phyloP scores from a whole-genome alignment of 2,797 vertebrate genomes.

The Lutjanus argentimaculatus region DNA sequence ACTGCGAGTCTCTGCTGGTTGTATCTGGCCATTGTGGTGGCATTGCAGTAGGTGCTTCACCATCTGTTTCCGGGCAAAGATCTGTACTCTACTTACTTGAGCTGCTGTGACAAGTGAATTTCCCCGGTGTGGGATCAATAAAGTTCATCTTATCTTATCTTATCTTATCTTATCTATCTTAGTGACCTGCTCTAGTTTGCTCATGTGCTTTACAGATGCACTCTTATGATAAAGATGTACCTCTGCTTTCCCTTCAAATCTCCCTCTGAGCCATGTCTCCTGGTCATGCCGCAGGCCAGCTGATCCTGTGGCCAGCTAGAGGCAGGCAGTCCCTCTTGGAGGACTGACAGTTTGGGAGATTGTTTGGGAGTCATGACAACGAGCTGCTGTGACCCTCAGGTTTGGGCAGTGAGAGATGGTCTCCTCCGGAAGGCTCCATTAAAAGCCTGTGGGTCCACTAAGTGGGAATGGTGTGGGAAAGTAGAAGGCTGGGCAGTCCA shows the following conservation, averaged over 20 bases:
- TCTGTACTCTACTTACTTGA: too few species aligned
- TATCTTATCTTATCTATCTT: too few species aligned
- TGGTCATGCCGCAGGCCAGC: slow-evolving; percentile 15
- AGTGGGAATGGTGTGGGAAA: slow-evolving; percentile 5
- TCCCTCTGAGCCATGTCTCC: slow-evolving; percentile 26
- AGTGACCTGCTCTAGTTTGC: background rate
- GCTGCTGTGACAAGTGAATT: too few species aligned
- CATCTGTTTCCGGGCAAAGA: too few species aligned
- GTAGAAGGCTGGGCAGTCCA: background rate
- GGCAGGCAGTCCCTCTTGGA: slow-evolving; percentile 2
- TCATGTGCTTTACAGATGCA: background rate
- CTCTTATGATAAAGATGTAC: background rate
- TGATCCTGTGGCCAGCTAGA: slow-evolving; percentile 33
- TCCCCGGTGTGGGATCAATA: too few species aligned
- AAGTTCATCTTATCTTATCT: too few species aligned
- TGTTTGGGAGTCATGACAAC: slow-evolving; percentile 49
- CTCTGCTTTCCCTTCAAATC: background rate
- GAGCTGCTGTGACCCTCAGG: slow-evolving; percentile 32
- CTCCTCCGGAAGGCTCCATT: slow-evolving; percentile 32
- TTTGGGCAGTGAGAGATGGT: slow-evolving; percentile 18
- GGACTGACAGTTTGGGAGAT: slow-evolving; percentile 41
- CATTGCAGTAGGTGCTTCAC: too few species aligned
- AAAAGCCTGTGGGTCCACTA: slow-evolving; percentile 3
- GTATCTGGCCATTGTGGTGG: too few species aligned
- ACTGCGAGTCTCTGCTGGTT: too few species aligned